Conservation (phyloP, 2,113 vertebrate species). For the Diadophis punctatus region DNA sequence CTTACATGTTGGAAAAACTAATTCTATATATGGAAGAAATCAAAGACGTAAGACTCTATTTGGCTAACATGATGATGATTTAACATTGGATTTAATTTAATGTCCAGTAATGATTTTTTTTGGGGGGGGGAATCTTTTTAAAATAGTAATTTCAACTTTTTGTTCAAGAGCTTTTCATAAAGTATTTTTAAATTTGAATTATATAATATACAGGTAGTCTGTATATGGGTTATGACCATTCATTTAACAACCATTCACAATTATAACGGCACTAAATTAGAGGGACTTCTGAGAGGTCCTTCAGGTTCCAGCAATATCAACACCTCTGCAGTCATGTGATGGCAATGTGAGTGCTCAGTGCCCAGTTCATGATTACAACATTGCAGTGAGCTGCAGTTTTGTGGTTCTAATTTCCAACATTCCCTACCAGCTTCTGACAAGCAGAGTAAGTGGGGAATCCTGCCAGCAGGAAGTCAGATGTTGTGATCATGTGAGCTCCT, state of each 20-base stretch:
- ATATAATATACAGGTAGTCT: not conserved
- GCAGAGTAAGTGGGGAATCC: not conserved
- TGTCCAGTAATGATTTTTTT: conserved; percentile 1
- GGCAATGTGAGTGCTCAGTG: not conserved
- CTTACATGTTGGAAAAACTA: conserved; percentile 85
- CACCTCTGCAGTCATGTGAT: not conserved
- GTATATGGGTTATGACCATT: not conserved
- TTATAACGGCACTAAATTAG: not conserved
- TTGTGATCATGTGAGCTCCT: not conserved
- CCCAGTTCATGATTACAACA: not conserved
- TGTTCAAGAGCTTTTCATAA: conserved; percentile 4
- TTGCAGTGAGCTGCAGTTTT: not conserved
- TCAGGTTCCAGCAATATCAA: not conserved
- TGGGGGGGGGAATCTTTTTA: not conserved
- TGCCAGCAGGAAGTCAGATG: not conserved
- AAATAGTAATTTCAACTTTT: conserved; percentile 14
- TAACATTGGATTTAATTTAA: not conserved
- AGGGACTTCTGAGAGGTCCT: not conserved
- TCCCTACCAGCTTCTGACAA: not conserved
- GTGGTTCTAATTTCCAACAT: not conserved
- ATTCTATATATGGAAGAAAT: conserved; percentile 76
- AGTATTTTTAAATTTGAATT: not conserved
- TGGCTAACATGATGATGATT: conserved; percentile 5
- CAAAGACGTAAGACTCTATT: conserved; percentile 72
- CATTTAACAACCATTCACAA: not conserved